Conservation (phyloP, 1,140 invertebrate genomes). For the Bilobella aurantiaca region DNA sequence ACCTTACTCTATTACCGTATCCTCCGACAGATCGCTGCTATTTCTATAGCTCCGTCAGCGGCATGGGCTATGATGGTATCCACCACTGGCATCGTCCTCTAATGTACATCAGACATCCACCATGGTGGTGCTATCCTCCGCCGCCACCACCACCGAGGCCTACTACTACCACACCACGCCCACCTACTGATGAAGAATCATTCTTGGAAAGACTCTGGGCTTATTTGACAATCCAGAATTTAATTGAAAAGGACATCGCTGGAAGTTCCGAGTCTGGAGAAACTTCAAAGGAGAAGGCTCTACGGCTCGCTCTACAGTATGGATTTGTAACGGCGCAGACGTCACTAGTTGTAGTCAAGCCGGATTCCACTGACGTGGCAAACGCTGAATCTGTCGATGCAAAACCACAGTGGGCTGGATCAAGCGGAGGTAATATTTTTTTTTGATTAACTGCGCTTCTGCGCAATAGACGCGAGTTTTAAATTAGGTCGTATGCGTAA, state of each 20-base stretch:
- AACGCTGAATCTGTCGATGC: conserved; percentile 9
- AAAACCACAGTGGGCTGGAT: neutral
- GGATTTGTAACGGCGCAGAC: conserved; percentile 58
- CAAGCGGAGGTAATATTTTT: neutral
- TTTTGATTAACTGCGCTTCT: neutral
- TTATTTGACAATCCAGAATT: conserved; percentile 55
- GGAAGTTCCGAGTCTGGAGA: neutral
- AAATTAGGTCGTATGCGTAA: neutral
- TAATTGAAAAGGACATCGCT: conserved; percentile 45
- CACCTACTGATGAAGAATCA: conserved; percentile 14
- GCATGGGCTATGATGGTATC: conserved; percentile 12
- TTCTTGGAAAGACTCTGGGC: conserved; percentile 55
- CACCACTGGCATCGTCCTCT: neutral
- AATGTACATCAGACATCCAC: neutral
- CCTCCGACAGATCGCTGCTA: neutral
- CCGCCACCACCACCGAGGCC: too few relatives aligned
- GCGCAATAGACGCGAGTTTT: neutral
- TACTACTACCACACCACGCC: conserved; percentile 9
- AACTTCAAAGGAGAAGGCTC: conserved; percentile 38
- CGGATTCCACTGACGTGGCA: conserved; percentile 35
- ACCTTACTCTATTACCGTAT: neutral
- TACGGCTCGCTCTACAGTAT: conserved; percentile 48
- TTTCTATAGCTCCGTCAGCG: conserved; percentile 5
- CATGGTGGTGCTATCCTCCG: neutral
- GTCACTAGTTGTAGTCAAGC: conserved; percentile 59